Evolutionary conservation across 2,888 invertebrate genomes (phyloP), one percentile per base, ranked within the genome.

Genomic region (Stenchaetothrips biformis): DNA sequence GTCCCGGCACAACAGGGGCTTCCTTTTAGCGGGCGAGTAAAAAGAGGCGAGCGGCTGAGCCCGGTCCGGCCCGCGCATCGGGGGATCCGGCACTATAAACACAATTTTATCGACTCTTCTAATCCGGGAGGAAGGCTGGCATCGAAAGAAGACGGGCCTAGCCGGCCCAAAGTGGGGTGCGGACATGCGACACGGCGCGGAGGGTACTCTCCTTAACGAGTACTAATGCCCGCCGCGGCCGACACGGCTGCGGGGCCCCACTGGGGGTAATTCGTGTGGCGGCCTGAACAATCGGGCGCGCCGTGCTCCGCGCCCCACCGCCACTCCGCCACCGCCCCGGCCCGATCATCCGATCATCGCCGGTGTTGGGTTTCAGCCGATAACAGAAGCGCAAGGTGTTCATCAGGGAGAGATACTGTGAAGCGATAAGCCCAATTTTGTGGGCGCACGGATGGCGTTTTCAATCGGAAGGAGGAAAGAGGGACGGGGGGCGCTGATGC

Each of bases 321-420:
- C 4, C 21, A 37, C n/a, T 4, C 21, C 67, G 4, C 67, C 21
- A 9, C 21, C 21, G 0, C 21, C 21, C 9, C 9, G 21, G n/a
- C 67, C 25, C 7, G 9, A 25, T 25, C 11, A 11, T 11, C 21
- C 21, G 67, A 74, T 74, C 21, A 74, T 74, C 67, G 67, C 67
- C 7, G 67, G 67, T 74, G 67, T 74, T 21, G 67, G 67, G 67
- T 74, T 74, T 74, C 67, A 25, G 67, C 21, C 25, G 21, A 21
- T n/a, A 21, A 74, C 21, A 74, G 21, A 74, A 25, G 67, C 67
- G 67, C 67, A 74, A 74, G 67, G 67, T 74, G 67, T 74, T 74
- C 67, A 74, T 74, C 67, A 74, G 16, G 67, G 67, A 74, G 59
- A 59, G 67, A 74, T 74, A 74, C 11, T 74, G 67, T 74, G 21